A percentile compares a stretch with the other conserved stretches of the same genome.
phyloP scores from a whole-genome alignment of 2,888 invertebrate genomes.

The Pyrrhosoma nymphula region DNA sequence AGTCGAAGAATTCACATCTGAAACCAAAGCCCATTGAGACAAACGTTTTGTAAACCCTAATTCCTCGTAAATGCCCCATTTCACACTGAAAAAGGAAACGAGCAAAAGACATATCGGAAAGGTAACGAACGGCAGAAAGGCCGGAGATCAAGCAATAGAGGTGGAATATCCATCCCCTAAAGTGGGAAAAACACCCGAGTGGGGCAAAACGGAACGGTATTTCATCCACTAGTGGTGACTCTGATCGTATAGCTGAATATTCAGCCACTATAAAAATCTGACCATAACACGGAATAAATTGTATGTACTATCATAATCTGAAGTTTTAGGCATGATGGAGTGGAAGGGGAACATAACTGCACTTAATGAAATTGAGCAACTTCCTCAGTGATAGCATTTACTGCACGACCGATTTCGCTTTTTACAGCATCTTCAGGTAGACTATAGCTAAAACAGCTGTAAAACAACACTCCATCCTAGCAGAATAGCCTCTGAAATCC shows the following conservation, averaged over 20 bases:
- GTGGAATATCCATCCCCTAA: background rate
- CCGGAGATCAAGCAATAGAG: background rate
- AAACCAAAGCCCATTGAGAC: background rate
- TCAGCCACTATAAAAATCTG: background rate
- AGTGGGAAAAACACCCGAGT: background rate
- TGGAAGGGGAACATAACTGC: too few relatives aligned
- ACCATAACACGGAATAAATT: too few relatives aligned
- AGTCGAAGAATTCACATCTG: background rate
- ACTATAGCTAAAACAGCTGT: too few relatives aligned
- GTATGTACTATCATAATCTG: too few relatives aligned
- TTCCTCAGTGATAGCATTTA: too few relatives aligned
- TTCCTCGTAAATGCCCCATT: background rate
- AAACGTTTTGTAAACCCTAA: background rate
- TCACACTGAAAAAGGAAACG: background rate
- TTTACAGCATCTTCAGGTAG: too few relatives aligned
- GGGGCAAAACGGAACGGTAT: background rate
- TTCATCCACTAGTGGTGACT: background rate
- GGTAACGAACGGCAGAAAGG: background rate
- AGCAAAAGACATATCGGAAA: background rate
- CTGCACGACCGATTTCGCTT: too few relatives aligned
- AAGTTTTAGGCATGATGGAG: too few relatives aligned
- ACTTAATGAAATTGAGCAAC: too few relatives aligned
- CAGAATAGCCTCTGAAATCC: too few relatives aligned
- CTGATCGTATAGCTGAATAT: too few relatives aligned
- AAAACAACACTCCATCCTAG: too few relatives aligned